These are phyloP conservation scores for Tragopan temminckii DNA, from an alignment of 2,797 vertebrate species.

Conservation along the genomic window DNA sequence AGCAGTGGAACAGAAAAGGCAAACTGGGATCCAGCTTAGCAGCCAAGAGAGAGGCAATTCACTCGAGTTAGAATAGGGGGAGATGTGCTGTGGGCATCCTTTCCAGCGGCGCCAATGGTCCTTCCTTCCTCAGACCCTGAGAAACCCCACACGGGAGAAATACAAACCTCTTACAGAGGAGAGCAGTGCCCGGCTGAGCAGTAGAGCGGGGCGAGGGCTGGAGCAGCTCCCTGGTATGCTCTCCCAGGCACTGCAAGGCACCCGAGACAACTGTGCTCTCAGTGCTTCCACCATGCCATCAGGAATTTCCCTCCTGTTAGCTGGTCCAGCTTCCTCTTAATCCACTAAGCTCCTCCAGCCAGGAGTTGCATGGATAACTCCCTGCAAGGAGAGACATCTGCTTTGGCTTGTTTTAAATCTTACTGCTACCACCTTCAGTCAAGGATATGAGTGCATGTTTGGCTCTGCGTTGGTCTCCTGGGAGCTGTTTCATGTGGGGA, in stretches of 20 bases:
- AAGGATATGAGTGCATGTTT: rapidly evolving
- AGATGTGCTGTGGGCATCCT: not conserved
- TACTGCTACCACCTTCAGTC: not conserved
- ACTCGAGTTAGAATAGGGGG: not conserved
- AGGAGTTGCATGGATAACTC: not conserved
- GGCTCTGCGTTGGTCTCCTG: not conserved
- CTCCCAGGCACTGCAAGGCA: not conserved
- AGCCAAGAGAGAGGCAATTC: not conserved
- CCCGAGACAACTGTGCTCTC: not conserved
- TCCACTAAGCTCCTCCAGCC: not conserved
- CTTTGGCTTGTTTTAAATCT: not conserved
- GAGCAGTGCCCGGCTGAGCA: not conserved
- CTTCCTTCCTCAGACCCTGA: not conserved
- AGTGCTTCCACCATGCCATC: not conserved
- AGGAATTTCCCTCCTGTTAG: not conserved
- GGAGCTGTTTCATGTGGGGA: not conserved
- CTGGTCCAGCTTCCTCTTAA: not conserved
- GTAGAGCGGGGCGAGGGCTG: not conserved
- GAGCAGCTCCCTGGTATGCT: rapidly evolving
- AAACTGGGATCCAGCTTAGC: not conserved
- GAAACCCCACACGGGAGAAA: not conserved
- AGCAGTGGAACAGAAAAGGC: slow-evolving; percentile 52
- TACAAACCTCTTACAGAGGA: not conserved
- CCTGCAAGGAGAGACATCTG: not conserved
- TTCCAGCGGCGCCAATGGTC: not conserved